Evolutionary conservation across 2,888 invertebrate genomes (phyloP).

Genomic region (Ochlodes sylvanus): DNA sequence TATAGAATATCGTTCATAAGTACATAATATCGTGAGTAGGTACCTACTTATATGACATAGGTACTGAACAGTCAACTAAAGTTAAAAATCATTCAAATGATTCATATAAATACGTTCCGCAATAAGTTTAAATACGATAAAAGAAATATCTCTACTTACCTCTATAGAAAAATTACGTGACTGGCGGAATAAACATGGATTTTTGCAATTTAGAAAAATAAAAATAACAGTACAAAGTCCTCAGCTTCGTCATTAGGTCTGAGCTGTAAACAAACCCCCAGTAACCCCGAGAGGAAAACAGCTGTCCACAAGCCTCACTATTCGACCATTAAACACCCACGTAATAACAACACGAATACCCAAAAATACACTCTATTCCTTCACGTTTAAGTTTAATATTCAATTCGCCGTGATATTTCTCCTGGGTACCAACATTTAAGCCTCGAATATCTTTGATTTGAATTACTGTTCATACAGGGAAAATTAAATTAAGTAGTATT

Average conservation of each 20-base stretch:
- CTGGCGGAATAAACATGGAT: background rate
- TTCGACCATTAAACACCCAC: conserved; percentile 78
- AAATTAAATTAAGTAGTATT: background rate
- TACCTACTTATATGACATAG: too few relatives aligned
- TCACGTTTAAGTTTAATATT: conserved; percentile 44
- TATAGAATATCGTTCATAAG: too few relatives aligned
- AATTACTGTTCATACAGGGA: background rate
- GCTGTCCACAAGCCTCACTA: conserved; percentile 79
- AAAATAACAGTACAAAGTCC: conserved; percentile 4
- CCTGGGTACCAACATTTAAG: conserved; percentile 42
- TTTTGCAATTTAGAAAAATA: conserved; percentile 10
- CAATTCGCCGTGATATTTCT: conserved; percentile 36
- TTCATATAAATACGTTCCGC: too few relatives aligned
- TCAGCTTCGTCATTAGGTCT: conserved; percentile 70
- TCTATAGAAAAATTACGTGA: too few relatives aligned
- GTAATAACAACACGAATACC: conserved; percentile 51
- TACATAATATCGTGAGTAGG: too few relatives aligned
- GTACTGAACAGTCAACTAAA: too few relatives aligned
- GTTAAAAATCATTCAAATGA: too few relatives aligned
- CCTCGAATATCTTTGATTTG: conserved; percentile 50
- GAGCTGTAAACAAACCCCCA: conserved; percentile 78
- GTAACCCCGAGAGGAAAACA: conserved; percentile 74
- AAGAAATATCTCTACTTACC: too few relatives aligned
- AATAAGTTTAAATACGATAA: too few relatives aligned
- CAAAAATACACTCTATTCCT: conserved; percentile 48